These are phyloP conservation scores for Caenorhabditis briggsae DNA, from an alignment of 1,140 invertebrate genomes.

Conservation along the genomic window DNA sequence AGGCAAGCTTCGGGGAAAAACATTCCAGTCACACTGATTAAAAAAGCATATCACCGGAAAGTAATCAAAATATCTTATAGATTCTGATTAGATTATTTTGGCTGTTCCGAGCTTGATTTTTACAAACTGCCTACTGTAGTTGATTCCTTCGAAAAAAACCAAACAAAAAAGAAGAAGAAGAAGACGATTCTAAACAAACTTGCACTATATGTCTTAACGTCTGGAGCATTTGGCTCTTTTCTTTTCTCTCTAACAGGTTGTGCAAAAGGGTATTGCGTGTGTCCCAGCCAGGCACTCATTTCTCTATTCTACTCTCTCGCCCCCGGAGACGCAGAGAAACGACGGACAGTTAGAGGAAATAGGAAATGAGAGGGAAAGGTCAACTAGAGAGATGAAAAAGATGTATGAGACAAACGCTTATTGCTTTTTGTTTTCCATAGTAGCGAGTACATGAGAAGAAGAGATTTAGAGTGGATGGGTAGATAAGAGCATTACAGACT, in stretches of 20 bases:
- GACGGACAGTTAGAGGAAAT: background rate
- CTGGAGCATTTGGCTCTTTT: background rate
- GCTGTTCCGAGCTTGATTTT: background rate
- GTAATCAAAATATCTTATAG: no score
- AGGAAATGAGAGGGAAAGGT: constrained; percentile 46
- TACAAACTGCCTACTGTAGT: background rate
- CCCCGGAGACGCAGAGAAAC: background rate
- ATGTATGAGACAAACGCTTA: constrained; percentile 3
- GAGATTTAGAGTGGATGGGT: background rate
- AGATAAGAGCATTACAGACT: background rate
- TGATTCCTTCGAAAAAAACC: background rate
- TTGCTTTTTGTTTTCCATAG: constrained; percentile 47
- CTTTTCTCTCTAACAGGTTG: constrained; percentile 26
- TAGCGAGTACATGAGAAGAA: background rate
- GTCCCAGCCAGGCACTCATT: background rate
- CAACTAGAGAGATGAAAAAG: constrained; percentile 36
- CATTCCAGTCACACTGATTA: no score
- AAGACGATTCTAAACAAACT: constrained; percentile 34
- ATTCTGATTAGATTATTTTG: no score
- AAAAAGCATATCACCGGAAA: no score
- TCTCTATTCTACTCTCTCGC: background rate
- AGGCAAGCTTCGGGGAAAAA: no score
- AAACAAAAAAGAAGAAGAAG: background rate
- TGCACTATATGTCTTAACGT: constrained; percentile 23
- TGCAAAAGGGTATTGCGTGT: constrained; percentile 40